Base-by-base conservation (phyloP, 2,797 vertebrate genomes). In the Meda fulgida region DNA sequence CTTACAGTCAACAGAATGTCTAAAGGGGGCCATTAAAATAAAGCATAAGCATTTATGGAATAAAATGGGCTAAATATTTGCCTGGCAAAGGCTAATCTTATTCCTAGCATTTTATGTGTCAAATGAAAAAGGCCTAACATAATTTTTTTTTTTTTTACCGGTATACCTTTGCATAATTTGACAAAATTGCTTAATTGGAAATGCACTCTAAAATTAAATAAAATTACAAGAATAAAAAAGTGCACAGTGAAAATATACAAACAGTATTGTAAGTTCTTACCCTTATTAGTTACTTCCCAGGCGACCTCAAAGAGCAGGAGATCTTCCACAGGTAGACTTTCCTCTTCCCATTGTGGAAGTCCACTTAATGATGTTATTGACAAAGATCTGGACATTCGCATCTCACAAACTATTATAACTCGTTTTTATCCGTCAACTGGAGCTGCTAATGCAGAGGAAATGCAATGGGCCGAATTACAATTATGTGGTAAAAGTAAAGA, bases 241-340 rank as follows among this genome's bases (percentile, higher is more conserved):
- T n/a, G 6, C 23, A 36, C 69, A 72, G 5, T n/a, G 6, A 46
- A 72, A 26, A 43, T 14, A n/a, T 40, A 9, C 10, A n/a, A n/a
- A 40, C 7, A 29, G 9, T 43, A 26, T 65, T 51, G n/a, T 60
- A 19, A 36, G 5, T 78, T 93, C 96, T 89, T 87, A 99, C 98
- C 97, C 97, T 99, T 99, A 93, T 99, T 99, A 83, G 97, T 96
- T 87, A 98, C 97, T 91, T 99, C 98, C 98, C 98, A 99, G 69
- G 98, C 92, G n/a, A 98, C 92, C 92, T 99, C 98, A 10, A 99
- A 99, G 31, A 99, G 96, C 87, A 99, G 89, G 79, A 99, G 91
- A 55, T 98, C 95, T 21, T 99, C 96, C 88, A 98, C 93, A 0
- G 96, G 97, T 53, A 99, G 93, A 19, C 95, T 94, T 34, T 97